Conservation (phyloP, 2,113 vertebrate species). For the Thermophis baileyi region DNA sequence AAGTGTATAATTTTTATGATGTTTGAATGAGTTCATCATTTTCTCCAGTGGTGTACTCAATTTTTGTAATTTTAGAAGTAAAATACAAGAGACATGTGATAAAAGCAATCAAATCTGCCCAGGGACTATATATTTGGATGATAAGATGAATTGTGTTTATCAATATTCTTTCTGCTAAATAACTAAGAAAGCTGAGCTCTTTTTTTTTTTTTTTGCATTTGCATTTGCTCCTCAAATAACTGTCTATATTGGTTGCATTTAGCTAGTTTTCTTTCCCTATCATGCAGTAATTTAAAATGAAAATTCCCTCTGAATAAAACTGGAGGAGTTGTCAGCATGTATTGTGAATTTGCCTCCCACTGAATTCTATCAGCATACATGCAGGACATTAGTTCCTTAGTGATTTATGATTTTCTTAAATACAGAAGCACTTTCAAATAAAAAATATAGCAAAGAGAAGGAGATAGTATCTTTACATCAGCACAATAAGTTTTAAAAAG, state of each 20-base stretch:
- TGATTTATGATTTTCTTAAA: constrained; percentile 9
- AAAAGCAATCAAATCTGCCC: background rate
- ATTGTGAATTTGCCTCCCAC: background rate
- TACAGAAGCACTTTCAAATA: constrained; percentile 19
- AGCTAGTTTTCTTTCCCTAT: background rate
- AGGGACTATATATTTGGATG: background rate
- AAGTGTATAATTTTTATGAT: constrained; percentile 8
- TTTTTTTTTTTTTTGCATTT: background rate
- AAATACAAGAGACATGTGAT: background rate
- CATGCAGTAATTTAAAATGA: background rate
- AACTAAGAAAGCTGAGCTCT: background rate
- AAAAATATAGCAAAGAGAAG: constrained; percentile 6
- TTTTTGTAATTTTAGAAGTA: background rate
- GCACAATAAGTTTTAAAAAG: background rate
- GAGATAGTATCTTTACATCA: background rate
- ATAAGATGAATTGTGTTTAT: background rate
- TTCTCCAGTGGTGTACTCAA: constrained; percentile 5
- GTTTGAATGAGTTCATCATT: constrained; percentile 1
- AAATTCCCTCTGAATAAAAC: background rate
- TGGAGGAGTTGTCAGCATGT: background rate
- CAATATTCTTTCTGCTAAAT: background rate
- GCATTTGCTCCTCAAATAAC: background rate
- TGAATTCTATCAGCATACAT: constrained; percentile 1
- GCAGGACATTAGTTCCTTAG: background rate
- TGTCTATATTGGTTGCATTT: background rate